These are phyloP conservation scores for Phylloscopus trochiloides DNA, from an alignment of 2,113 vertebrate genomes.

Conservation along the genomic window DNA sequence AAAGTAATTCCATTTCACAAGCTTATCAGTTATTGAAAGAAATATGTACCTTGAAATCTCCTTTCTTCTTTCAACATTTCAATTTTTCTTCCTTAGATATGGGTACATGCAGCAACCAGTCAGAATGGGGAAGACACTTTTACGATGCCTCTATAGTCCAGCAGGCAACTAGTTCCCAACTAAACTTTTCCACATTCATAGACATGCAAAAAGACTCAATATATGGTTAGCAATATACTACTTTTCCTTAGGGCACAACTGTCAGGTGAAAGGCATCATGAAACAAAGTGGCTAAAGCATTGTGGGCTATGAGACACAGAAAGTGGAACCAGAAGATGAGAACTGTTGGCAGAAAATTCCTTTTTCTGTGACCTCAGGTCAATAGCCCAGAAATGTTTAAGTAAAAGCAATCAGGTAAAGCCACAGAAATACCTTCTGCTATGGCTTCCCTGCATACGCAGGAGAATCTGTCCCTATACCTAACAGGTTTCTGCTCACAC, in stretches of 20 bases:
- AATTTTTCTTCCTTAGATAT: constrained; percentile 67
- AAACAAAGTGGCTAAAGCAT: background rate
- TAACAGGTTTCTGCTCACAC: background rate
- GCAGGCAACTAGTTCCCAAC: constrained; percentile 62
- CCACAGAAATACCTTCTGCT: background rate
- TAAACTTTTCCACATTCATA: constrained; percentile 53
- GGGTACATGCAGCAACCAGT: constrained; percentile 64
- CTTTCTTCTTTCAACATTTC: constrained; percentile 60
- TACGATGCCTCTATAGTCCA: constrained; percentile 70
- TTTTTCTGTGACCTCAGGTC: background rate
- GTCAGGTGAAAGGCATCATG: background rate
- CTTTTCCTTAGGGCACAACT: background rate
- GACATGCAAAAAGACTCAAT: constrained; percentile 78
- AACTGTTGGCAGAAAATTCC: background rate
- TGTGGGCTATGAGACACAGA: background rate
- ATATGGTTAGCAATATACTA: constrained; percentile 59
- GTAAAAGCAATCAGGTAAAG: background rate
- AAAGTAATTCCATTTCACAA: constrained; percentile 11
- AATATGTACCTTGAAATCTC: constrained; percentile 61
- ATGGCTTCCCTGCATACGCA: background rate
- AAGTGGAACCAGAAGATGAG: background rate
- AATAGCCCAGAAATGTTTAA: background rate
- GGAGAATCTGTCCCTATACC: background rate
- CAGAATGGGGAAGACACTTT: constrained; percentile 59
- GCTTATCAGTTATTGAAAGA: constrained; percentile 16